These are phyloP conservation scores for Etheostoma nigrum DNA, from an alignment of 2,797 vertebrate genomes.

Conservation along the genomic window DNA sequence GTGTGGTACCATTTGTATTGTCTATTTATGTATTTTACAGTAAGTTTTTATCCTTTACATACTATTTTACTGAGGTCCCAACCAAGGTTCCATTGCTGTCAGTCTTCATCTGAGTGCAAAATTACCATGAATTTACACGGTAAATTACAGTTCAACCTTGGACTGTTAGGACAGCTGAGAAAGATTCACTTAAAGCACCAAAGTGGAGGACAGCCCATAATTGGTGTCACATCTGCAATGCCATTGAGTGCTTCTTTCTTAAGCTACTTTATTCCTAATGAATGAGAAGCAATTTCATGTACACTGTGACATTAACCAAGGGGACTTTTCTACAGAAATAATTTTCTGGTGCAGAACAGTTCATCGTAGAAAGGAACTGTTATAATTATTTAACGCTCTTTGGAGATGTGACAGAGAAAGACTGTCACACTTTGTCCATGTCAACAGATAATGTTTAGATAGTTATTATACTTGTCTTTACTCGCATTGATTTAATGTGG, in stretches of 20 bases:
- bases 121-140: conserved; percentile 27
- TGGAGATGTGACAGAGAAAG: not conserved
- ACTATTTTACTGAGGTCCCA: conserved; percentile 14
- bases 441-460: not conserved
- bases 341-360: conserved; percentile 14
- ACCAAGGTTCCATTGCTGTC: conserved; percentile 35
- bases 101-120: conserved; percentile 37
- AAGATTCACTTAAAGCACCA: conserved; percentile 14
- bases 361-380: not conserved
- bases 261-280: conserved; percentile 37
- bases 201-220: conserved; percentile 6
- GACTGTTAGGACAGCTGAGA: conserved; percentile 27
- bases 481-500: not conserved
- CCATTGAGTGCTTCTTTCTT: conserved; percentile 10
- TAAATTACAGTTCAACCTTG: conserved; percentile 50
- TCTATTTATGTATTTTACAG: not conserved
- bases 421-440: not conserved
- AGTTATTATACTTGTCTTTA: not conserved
- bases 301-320: conserved; percentile 16
- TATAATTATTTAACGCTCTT: not conserved
- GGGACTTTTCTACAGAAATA: not conserved
- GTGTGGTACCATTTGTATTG: not conserved
- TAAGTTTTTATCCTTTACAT: conserved; percentile 7
- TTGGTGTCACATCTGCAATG: conserved; percentile 4
- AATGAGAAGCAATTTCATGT: conserved; percentile 28